Evolutionary conservation across 2,888 invertebrate species (phyloP).

Genomic region (Unio pictorum): DNA sequence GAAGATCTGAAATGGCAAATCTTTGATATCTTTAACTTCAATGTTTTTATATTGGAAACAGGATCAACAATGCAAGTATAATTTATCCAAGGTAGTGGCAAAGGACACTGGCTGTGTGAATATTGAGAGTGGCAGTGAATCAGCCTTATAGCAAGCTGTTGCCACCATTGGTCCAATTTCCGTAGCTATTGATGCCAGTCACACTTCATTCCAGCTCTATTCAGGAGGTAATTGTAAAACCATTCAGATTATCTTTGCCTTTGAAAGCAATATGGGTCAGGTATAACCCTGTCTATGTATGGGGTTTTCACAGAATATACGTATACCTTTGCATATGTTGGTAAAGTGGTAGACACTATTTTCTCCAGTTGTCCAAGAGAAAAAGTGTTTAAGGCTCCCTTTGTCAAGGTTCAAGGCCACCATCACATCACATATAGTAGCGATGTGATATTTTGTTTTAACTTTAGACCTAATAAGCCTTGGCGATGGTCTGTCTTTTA

Average conservation of each 20-base stretch:
- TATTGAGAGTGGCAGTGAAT: conserved; percentile 47
- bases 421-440: too few species aligned
- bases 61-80: too few species aligned
- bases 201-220: conserved; percentile 72
- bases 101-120: conserved; percentile 52
- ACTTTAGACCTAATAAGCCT: too few species aligned
- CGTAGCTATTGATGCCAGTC: conserved; percentile 90
- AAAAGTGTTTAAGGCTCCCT: too few species aligned
- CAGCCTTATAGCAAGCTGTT: conserved; percentile 46
- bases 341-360: background rate
- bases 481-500: too few species aligned
- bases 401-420: too few species aligned
- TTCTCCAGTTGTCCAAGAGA: background rate
- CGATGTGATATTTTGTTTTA: too few species aligned
- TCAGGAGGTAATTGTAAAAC: conserved; percentile 34
- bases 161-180: conserved; percentile 78
- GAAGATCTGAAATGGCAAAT: background rate
- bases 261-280: background rate
- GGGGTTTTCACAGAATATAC: too few species aligned
- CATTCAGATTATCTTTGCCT: background rate
- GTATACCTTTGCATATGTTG: too few species aligned
- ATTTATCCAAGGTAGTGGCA: conserved; percentile 31
- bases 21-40: background rate
- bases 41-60: background rate
- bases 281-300: background rate